phyloP scores from a whole-genome alignment of 2,888 invertebrate species.

The Rhorus exstirpatorius region DNA sequence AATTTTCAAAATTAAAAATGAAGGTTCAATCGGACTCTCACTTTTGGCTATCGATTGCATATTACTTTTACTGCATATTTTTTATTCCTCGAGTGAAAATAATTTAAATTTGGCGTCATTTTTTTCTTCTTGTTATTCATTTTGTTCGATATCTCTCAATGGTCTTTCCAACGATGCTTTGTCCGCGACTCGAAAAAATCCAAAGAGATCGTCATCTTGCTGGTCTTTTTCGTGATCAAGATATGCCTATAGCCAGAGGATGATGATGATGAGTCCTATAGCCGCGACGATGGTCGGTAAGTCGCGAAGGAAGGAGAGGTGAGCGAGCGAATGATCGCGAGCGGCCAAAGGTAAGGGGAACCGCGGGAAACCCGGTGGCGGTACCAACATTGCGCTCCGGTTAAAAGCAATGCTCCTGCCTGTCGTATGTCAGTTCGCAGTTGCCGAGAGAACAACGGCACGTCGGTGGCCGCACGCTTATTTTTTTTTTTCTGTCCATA shows the following conservation, averaged over 20 bases:
- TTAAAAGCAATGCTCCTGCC: conserved; percentile 85
- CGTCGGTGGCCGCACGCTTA: conserved; percentile 74
- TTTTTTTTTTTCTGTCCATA: conserved; percentile 37
- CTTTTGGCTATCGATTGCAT: too few relatives aligned
- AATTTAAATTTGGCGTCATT: too few relatives aligned
- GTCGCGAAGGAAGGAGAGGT: conserved; percentile 50
- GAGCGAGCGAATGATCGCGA: conserved; percentile 57
- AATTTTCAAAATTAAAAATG: too few relatives aligned
- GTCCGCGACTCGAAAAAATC: neutral
- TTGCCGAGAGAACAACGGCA: conserved; percentile 75
- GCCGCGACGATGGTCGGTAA: conserved; percentile 32
- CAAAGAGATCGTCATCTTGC: conserved; percentile 14
- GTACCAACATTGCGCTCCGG: conserved; percentile 84
- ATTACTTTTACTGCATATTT: neutral
- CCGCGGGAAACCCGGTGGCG: conserved; percentile 73
- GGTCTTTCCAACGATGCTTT: neutral
- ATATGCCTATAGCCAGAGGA: neutral
- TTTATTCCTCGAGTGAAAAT: neutral
- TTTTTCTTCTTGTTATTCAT: too few relatives aligned
- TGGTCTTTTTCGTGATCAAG: neutral
- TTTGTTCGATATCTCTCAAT: too few relatives aligned
- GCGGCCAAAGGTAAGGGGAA: conserved; percentile 67
- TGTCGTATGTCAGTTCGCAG: conserved; percentile 81
- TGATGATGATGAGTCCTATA: conserved; percentile 8
- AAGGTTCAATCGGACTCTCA: too few relatives aligned